Conservation (phyloP, 2,113 vertebrate genomes). For the Cyphomyrus discorhynchus region DNA sequence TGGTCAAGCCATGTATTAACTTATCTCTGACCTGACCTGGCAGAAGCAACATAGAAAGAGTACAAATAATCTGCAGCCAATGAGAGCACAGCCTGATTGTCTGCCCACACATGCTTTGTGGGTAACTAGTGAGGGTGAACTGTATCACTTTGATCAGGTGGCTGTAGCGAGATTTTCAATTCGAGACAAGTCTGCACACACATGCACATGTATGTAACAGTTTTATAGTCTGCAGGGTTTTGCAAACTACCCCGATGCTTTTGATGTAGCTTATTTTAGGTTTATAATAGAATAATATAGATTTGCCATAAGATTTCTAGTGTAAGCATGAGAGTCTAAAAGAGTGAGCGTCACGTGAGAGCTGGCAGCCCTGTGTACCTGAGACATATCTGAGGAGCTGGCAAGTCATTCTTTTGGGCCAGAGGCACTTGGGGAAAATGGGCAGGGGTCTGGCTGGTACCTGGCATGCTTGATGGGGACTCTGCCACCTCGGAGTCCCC, state of each 20-base stretch:
- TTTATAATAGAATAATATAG: background rate
- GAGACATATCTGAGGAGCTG: too few relatives aligned
- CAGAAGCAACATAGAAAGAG: background rate
- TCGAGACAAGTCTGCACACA: background rate
- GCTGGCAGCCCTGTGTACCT: too few relatives aligned
- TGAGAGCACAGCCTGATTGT: background rate
- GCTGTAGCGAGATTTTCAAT: background rate
- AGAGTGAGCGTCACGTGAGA: too few relatives aligned
- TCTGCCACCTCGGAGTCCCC: background rate
- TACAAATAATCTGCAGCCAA: background rate
- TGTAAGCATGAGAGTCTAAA: too few relatives aligned
- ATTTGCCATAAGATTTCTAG: too few relatives aligned
- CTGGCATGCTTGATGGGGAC: background rate
- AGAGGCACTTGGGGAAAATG: background rate
- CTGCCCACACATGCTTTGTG: background rate
- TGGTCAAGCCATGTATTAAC: background rate
- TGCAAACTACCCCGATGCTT: background rate
- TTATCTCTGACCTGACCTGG: background rate
- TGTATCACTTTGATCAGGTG: background rate
- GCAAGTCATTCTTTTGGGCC: too few relatives aligned
- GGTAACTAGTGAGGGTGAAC: background rate
- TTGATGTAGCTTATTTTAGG: background rate
- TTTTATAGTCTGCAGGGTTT: background rate
- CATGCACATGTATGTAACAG: background rate
- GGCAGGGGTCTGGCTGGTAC: background rate